Evolutionary conservation across 1,140 invertebrate species (phyloP), one percentile per base, ranked within the genome.

Genomic region (Contarinia nasturtii): DNA sequence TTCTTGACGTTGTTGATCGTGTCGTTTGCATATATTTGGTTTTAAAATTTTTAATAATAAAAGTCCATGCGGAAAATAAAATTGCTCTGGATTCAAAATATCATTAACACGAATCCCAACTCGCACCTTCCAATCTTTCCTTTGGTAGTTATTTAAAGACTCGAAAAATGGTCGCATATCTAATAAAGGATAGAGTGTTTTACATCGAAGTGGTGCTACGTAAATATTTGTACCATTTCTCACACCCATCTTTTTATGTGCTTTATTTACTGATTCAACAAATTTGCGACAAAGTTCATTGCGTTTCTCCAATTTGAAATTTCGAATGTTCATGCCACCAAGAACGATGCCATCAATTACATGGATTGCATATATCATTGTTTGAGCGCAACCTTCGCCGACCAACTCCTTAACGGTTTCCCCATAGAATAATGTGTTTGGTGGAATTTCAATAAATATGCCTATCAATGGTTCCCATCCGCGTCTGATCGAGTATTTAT

Each of bases 341-440:
- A 96, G 66, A 44, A 76, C 67, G 42, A 82, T 64, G 0, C 79
- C 87, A 66, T 96, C 90, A 17, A 95, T 76, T 3, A 93, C 77
- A 63, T 95, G 89, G 1, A 94, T 61, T 2, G 75, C 74, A 43
- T 62, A 71, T 10, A 72, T 69, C 51, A 72, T 73, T 18, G 65
- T 66, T 54, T 82, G 80, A 12, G 61, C 67, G 44, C 57, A 64
- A 10, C 70, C 71, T 56, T 79, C 67, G 22, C 81, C 82, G 48
- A 65, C 67, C 17, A 76, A 70, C 63, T 94, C 90, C 47, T 71
- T 72, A 1, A 90, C 78, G 34, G 86, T 60, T 66, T 92, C 87
- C 0, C 75, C 86, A 56, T 79, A 86, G 20, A 91, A 59, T 1
- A 91, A 54, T 3, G 86, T 89, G 19, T 81, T 75, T 1, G 72